These are phyloP conservation scores for Echiichthys vipera DNA, from an alignment of 2,797 vertebrate species.

Conservation along the genomic window DNA sequence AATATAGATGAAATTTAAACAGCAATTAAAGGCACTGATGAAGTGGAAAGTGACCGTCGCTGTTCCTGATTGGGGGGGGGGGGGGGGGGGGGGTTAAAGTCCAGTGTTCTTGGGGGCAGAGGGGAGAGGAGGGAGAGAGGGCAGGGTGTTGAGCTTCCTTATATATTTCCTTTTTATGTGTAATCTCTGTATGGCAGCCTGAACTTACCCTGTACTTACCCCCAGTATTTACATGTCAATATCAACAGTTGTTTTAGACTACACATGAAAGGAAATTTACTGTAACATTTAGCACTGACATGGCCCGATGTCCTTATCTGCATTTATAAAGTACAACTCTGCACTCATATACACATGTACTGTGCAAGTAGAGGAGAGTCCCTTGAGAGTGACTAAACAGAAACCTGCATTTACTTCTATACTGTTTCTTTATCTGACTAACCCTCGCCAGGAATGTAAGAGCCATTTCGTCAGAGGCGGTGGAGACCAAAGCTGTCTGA, in stretches of 20 bases:
- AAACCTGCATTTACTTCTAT: slow-evolving; percentile 12
- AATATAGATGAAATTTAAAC: no score
- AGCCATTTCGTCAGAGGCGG: slow-evolving; percentile 50
- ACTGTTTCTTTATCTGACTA: slow-evolving; percentile 59
- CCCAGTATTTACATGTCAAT: no score
- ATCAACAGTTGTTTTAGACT: background rate
- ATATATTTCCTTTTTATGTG: background rate
- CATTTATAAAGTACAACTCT: background rate
- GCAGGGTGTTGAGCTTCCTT: no score
- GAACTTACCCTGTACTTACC: background rate
- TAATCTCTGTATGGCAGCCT: background rate
- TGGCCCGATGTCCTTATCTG: background rate
- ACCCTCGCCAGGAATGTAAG: slow-evolving; percentile 75
- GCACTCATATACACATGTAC: background rate
- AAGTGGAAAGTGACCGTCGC: no score
- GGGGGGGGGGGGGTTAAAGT: no score
- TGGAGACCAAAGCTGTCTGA: slow-evolving; percentile 80
- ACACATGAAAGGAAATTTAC: background rate
- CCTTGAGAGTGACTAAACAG: background rate
- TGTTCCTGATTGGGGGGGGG: no score
- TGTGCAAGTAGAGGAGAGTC: background rate
- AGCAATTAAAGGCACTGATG: no score
- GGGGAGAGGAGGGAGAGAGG: no score
- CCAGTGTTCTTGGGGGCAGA: no score
- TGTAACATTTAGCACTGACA: background rate